Conservation (phyloP, 2,888 invertebrate species). For the Baronia brevicornis region DNA sequence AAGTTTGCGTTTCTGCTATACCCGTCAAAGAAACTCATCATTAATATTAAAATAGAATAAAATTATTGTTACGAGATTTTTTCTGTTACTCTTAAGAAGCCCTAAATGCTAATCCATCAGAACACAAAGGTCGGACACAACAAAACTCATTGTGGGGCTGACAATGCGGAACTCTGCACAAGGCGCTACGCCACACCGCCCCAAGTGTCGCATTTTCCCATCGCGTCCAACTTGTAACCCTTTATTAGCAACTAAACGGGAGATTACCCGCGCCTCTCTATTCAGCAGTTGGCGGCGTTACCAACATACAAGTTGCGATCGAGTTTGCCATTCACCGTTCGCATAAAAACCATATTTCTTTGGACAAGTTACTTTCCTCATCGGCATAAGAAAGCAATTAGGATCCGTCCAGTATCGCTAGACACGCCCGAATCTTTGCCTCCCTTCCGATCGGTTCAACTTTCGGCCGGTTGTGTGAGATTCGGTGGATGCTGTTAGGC, state of each 20-base stretch:
- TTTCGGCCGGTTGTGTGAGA: slow-evolving; percentile 17
- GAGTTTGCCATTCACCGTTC: slow-evolving; percentile 17
- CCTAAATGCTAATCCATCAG: too few species aligned
- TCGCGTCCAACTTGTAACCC: slow-evolving; percentile 26
- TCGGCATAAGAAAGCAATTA: slow-evolving; percentile 57
- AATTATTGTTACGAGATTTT: too few species aligned
- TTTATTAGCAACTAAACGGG: slow-evolving; percentile 37
- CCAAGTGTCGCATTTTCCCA: slow-evolving; percentile 27
- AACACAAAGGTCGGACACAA: too few species aligned
- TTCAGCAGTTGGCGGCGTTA: slow-evolving; percentile 30
- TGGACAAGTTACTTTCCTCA: slow-evolving; percentile 25
- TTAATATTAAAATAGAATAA: too few species aligned
- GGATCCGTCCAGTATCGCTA: slow-evolving; percentile 31
- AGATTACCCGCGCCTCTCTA: slow-evolving; percentile 43
- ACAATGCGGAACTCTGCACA: too few species aligned
- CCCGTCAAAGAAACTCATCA: too few species aligned
- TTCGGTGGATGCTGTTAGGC: slow-evolving; percentile 22
- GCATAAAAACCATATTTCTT: slow-evolving; percentile 28
- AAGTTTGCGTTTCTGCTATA: too few species aligned
- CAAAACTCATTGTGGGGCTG: too few species aligned
- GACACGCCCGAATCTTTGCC: slow-evolving; percentile 30
- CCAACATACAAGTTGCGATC: slow-evolving; percentile 13
- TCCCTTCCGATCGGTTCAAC: slow-evolving; percentile 5
- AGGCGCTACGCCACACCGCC: too few species aligned
- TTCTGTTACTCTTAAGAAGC: too few species aligned